Evolutionary conservation across 2,888 invertebrate species (phyloP), one percentile per base, ranked within the genome.

Genomic region (Cerastis rubricosa): DNA sequence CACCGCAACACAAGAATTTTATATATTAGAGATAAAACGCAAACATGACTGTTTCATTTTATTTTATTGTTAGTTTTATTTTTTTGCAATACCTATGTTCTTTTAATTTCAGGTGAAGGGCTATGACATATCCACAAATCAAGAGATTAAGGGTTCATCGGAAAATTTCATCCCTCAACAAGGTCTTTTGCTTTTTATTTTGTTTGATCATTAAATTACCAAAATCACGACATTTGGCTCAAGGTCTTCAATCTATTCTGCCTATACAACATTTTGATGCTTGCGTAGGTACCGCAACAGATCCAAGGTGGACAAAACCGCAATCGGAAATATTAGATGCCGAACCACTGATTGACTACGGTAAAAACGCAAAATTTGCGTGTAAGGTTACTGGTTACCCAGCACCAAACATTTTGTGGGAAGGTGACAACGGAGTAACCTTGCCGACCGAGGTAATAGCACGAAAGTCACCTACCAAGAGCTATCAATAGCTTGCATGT

Each of bases 311-410:
- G 87, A 76, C 40, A 0, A 80, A 81, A 63, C 93, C 94, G 0
- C 78, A 71, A 8, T 84, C 90, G 22, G 88, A 92, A 87, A 90
- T 94, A 57, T 85, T 95, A 22, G 89, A 91, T 25, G 80, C 80
- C 0, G 88, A 87, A 11, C 77, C 86, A 25, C 25, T 84, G n/a
- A 70, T 93, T 1, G 89, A 94, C 3, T 95, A 89, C 71, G 92
- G 89, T 2, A 78, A 81, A 14, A 91, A 87, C n/a, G 76, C 90
- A 9, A 93, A 89, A 1, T 29, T 93, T 0, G 93, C 91, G 2
- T 95, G 95, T 73, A 95, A 92, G 89, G 92, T 95, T 0, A 85
- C 76, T 2, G 94, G 91, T 5, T 92, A 91, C 63, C 95, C 95
- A 0, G 88, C 87, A 69, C 95, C 96, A 3, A 86, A 75, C 3